These are phyloP conservation scores for Yponomeuta plumbellus DNA, from an alignment of 2,888 invertebrate genomes.

Conservation along the genomic window DNA sequence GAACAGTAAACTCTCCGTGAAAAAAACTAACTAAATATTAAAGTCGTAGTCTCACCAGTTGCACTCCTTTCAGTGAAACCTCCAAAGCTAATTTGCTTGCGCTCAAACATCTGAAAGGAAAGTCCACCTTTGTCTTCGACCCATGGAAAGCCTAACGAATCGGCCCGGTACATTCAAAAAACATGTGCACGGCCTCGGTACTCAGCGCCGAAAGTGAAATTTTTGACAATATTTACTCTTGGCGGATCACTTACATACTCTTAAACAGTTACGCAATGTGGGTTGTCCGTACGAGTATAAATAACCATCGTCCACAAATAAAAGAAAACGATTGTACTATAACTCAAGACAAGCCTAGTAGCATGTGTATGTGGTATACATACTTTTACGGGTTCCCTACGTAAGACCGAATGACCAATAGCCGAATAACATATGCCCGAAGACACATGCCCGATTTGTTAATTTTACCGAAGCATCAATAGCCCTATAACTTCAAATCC, in stretches of 20 bases:
- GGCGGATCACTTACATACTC: conserved; percentile 34
- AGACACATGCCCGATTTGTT: too few species aligned
- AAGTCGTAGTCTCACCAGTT: neutral
- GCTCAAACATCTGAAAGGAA: neutral
- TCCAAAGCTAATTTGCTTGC: neutral
- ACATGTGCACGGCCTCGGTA: neutral
- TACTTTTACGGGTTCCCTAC: too few species aligned
- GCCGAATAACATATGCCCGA: too few species aligned
- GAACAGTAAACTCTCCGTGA: too few species aligned
- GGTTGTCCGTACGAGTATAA: neutral
- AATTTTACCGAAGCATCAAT: too few species aligned
- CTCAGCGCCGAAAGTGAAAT: conserved; percentile 55
- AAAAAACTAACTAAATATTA: neutral
- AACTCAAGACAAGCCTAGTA: too few species aligned
- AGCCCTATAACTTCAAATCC: too few species aligned
- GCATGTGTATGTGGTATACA: too few species aligned
- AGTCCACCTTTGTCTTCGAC: neutral
- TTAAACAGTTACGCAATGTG: neutral
- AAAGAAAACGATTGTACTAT: too few species aligned
- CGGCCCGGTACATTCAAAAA: conserved; percentile 7
- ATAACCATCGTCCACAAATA: too few species aligned
- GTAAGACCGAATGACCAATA: too few species aligned
- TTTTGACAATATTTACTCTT: conserved; percentile 56
- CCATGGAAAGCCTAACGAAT: conserved; percentile 10
- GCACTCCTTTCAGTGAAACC: neutral